Evolutionary conservation across 2,113 vertebrate species (phyloP).

Genomic region (Vombatus ursinus): DNA sequence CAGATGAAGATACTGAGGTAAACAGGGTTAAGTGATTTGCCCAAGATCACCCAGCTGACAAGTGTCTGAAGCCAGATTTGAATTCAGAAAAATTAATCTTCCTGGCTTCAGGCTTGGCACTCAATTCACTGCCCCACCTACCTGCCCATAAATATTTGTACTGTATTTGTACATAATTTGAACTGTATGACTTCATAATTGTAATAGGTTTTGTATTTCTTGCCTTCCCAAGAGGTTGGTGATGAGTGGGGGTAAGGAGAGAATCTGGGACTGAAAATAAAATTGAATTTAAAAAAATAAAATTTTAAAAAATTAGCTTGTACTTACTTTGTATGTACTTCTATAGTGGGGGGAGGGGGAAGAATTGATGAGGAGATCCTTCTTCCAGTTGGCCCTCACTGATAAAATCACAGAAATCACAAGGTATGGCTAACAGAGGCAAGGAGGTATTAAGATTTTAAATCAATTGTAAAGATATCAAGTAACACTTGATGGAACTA

Average conservation of each 20-base stretch:
- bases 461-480: background rate
- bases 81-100: background rate
- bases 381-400: background rate
- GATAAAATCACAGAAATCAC: background rate
- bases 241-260: background rate
- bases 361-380: background rate
- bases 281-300: background rate
- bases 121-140: background rate
- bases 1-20: background rate
- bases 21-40: background rate
- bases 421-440: background rate
- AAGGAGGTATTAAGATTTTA: background rate
- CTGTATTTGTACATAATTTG: too few species aligned
- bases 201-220: background rate
- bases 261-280: background rate
- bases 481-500: background rate
- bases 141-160: background rate
- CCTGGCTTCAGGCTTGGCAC: background rate
- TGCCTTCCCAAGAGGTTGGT: background rate
- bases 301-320: background rate
- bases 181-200: background rate
- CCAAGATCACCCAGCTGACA: background rate
- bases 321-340: background rate
- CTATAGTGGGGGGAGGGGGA: background rate
- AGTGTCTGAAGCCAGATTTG: background rate